Conservation (phyloP, 2,888 invertebrate genomes). For the Phengaris alcon region DNA sequence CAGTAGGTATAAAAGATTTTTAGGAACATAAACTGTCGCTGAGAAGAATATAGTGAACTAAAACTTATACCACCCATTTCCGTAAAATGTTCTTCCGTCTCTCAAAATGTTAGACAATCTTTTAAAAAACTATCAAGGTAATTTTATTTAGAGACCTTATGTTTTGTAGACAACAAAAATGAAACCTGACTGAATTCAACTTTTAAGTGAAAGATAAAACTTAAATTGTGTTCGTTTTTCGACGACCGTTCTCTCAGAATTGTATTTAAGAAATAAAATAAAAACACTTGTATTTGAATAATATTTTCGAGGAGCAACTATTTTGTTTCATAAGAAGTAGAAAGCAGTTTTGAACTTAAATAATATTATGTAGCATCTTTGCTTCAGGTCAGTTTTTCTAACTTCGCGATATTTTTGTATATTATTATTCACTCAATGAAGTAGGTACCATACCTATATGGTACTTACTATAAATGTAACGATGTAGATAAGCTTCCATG, state of each 20-base stretch:
- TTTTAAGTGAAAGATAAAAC: constrained; percentile 17
- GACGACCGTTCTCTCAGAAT: constrained; percentile 11
- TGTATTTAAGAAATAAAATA: constrained; percentile 1
- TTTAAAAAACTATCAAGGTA: neutral
- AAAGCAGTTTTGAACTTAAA: neutral
- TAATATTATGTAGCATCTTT: neutral
- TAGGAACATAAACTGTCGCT: neutral
- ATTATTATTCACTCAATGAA: too few relatives aligned
- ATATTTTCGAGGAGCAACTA: neutral
- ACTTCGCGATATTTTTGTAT: too few relatives aligned
- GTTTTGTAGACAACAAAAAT: neutral
- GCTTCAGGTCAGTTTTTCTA: neutral
- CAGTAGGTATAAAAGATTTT: too few relatives aligned
- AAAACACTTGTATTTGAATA: constrained; percentile 16
- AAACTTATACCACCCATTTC: neutral
- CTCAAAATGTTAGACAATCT: neutral
- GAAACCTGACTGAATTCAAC: constrained; percentile 10
- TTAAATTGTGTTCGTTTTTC: constrained; percentile 16
- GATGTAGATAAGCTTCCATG: too few relatives aligned
- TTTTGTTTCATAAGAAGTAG: neutral
- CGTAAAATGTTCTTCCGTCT: neutral
- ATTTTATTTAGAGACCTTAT: neutral
- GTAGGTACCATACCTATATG: too few relatives aligned
- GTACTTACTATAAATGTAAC: too few relatives aligned
- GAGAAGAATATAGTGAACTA: neutral